Percentiles rank a stretch among this genome's conserved stretches.
Conservation (phyloP, 2,797 vertebrate species). For the Arvicola amphibius region DNA sequence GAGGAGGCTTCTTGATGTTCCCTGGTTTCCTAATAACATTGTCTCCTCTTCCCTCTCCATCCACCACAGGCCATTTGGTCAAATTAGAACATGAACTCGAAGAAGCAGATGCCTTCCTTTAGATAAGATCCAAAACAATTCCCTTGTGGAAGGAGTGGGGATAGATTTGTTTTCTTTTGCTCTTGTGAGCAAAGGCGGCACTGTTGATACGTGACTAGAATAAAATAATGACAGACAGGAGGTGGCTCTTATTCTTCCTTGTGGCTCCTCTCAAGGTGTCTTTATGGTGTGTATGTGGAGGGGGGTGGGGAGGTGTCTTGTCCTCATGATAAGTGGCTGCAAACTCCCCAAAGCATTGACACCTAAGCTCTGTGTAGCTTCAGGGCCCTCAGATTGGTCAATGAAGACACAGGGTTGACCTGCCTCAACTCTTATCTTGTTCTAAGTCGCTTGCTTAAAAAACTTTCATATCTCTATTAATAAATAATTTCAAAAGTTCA, state of each 20-base stretch:
- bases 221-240: background rate
- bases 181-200: background rate
- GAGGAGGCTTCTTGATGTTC: constrained; percentile 68
- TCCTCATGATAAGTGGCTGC: background rate
- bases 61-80: constrained; percentile 76
- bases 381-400: background rate
- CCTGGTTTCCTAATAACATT: constrained; percentile 74
- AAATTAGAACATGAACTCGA: constrained; percentile 75
- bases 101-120: constrained; percentile 77
- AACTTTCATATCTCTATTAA: background rate
- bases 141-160: background rate
- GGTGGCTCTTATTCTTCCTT: background rate
- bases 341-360: background rate
- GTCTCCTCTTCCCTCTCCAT: constrained; percentile 71
- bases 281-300: background rate
- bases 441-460: constrained; percentile 15
- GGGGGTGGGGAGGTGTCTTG: background rate
- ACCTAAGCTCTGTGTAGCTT: background rate
- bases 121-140: constrained; percentile 72
- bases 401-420: background rate
- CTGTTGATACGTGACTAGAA: background rate
- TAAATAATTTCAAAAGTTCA: background rate
- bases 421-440: background rate
- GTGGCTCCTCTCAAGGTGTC: background rate
- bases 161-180: constrained; percentile 31